Conservation (phyloP, 2,888 invertebrate species). For the Melitaea athalia region DNA sequence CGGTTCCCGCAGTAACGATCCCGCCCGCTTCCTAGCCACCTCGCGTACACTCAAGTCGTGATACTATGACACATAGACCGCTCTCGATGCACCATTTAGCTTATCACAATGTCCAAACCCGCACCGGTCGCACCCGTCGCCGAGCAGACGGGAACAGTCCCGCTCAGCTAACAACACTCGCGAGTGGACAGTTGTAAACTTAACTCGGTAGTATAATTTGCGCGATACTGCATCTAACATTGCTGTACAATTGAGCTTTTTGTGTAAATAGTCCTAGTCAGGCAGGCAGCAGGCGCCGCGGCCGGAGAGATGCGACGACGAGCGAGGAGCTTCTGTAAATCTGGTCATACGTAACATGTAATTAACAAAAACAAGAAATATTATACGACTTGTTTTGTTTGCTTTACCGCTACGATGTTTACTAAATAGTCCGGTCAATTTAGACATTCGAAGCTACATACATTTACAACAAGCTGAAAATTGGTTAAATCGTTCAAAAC, state of each 20-base stretch:
- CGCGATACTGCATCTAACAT: slow-evolving; percentile 79
- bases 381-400: slow-evolving; percentile 77
- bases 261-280: slow-evolving; percentile 77
- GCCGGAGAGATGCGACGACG: slow-evolving; percentile 55
- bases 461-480: no score
- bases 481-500: no score
- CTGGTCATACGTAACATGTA: slow-evolving; percentile 74
- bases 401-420: slow-evolving; percentile 82
- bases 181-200: slow-evolving; percentile 63
- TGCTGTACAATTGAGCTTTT: slow-evolving; percentile 81
- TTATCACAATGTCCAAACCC: slow-evolving; percentile 40
- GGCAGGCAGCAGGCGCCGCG: slow-evolving; percentile 53
- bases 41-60: slow-evolving; percentile 58
- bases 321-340: slow-evolving; percentile 51
- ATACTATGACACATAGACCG: slow-evolving; percentile 56
- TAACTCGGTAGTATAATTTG: slow-evolving; percentile 73
- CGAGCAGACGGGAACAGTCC: slow-evolving; percentile 36
- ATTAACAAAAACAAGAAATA: slow-evolving; percentile 77
- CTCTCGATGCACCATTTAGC: slow-evolving; percentile 40
- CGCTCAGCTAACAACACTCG: slow-evolving; percentile 51
- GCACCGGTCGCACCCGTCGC: slow-evolving; percentile 50
- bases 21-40: slow-evolving; percentile 66
- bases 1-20: slow-evolving; percentile 76
- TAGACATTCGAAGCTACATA: no score
- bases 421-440: no score